phyloP scores from a whole-genome alignment of 2,797 vertebrate species.

The Fistularia tabacaria region DNA sequence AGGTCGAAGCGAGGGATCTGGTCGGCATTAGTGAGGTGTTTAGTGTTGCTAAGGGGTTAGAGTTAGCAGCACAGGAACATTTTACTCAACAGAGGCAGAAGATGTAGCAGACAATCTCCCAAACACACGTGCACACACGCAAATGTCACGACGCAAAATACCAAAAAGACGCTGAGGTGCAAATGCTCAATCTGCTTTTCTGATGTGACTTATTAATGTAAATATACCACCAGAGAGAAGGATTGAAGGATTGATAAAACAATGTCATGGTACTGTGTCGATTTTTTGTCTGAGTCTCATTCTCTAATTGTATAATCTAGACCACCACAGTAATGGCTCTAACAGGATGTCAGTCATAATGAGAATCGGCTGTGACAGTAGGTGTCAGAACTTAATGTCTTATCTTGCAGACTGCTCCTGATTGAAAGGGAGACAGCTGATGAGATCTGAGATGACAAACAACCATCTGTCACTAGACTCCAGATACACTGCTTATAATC shows the following conservation, averaged over 20 bases:
- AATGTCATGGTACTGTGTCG: too few relatives aligned
- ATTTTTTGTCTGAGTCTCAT: conserved; percentile 1
- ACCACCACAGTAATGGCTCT: conserved; percentile 40
- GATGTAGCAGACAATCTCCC: conserved; percentile 17
- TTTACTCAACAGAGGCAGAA: conserved; percentile 31
- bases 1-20: conserved; percentile 6
- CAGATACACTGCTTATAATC: too few relatives aligned
- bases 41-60: conserved; percentile 26
- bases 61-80: conserved; percentile 26
- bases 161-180: conserved; percentile 30
- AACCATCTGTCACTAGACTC: neutral
- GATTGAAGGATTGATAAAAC: too few relatives aligned
- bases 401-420: conserved; percentile 34
- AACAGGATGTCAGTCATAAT: conserved; percentile 58
- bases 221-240: neutral
- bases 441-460: conserved; percentile 19
- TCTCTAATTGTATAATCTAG: conserved; percentile 9
- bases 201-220: neutral
- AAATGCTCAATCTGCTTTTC: conserved; percentile 3
- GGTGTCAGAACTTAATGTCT: conserved; percentile 46
- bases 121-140: conserved; percentile 18
- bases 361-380: conserved; percentile 50
- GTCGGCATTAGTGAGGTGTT: conserved; percentile 35
- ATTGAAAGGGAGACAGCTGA: conserved; percentile 41
- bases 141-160: conserved; percentile 27